Evolutionary conservation across 2,113 vertebrate genomes (phyloP).

Genomic region (Illadopsis cleaveri): DNA sequence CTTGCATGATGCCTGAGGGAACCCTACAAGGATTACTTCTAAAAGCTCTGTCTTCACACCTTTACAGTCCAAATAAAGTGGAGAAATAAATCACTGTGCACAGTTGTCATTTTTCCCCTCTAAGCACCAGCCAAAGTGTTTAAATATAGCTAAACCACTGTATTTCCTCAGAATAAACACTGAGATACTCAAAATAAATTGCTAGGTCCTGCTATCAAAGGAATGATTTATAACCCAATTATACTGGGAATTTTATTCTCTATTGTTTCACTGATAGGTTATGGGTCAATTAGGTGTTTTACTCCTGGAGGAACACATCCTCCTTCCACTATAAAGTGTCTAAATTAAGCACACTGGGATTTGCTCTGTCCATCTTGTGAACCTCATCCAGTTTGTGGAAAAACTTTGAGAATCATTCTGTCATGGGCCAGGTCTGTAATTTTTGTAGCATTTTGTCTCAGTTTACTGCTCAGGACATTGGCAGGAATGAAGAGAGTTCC

Average conservation of each 20-base stretch:
- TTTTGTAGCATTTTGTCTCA: background rate
- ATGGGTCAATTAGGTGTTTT: constrained; percentile 47
- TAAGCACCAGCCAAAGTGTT: background rate
- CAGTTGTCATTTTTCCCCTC: constrained; percentile 38
- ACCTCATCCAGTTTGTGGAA: background rate
- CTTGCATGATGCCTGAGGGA: background rate
- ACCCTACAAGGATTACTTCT: background rate
- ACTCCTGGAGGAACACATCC: background rate
- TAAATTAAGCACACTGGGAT: background rate
- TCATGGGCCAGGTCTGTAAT: background rate
- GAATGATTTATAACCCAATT: constrained; percentile 72
- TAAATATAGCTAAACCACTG: constrained; percentile 40
- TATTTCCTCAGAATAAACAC: constrained; percentile 43
- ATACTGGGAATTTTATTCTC: constrained; percentile 43
- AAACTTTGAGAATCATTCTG: background rate
- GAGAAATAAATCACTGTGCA: constrained; percentile 36
- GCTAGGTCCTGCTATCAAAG: constrained; percentile 16
- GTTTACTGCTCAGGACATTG: background rate
- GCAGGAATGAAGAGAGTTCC: background rate
- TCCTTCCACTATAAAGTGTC: background rate
- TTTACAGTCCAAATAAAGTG: background rate
- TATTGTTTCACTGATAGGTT: constrained; percentile 51
- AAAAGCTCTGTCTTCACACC: background rate
- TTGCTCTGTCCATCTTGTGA: background rate
- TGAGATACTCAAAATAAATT: constrained; percentile 62